Evolutionary conservation across 92 coral and sea anemone genomes (phyloP).

Genomic region (Palythoa caribaeorum): DNA sequence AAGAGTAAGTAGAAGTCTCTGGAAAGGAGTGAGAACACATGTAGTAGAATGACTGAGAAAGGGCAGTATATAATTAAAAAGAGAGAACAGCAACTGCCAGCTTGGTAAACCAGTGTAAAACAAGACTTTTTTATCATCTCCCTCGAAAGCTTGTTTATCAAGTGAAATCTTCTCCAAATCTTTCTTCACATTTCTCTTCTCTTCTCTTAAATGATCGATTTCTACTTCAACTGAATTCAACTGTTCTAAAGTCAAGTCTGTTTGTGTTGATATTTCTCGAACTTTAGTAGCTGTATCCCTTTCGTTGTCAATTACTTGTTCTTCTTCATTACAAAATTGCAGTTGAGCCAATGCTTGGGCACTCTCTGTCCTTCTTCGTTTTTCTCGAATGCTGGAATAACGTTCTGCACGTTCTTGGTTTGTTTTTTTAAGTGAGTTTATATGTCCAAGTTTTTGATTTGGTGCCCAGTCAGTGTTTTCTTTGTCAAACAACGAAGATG

Average conservation of each 20-base stretch:
- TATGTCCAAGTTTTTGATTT: conserved; percentile 53
- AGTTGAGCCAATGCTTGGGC: conserved; percentile 45
- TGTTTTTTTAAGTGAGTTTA: conserved; percentile 18
- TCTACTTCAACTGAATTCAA: conserved; percentile 31
- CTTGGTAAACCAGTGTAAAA: conserved; percentile 56
- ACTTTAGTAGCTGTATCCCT: conserved; percentile 2
- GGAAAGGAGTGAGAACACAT: conserved; percentile 56
- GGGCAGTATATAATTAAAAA: conserved; percentile 55
- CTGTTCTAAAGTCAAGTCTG: conserved; percentile 36
- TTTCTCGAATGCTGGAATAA: conserved; percentile 45
- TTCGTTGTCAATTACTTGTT: conserved; percentile 15
- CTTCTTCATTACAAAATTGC: conserved; percentile 51
- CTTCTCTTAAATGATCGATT: conserved; percentile 32
- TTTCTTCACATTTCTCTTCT: conserved; percentile 1
- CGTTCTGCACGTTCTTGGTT: conserved; percentile 37
- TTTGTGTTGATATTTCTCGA: conserved; percentile 21
- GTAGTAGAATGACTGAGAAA: conserved; percentile 44
- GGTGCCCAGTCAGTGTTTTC: conserved; percentile 59
- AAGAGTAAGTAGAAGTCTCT: conserved; percentile 52
- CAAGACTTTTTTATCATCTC: conserved; percentile 9
- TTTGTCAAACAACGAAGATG: conserved; percentile 42
- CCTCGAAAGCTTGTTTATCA: conserved; percentile 23
- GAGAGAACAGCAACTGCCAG: conserved; percentile 53
- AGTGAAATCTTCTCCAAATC: conserved; percentile 26
- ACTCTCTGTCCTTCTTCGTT: conserved; percentile 56